These are phyloP conservation scores for Manis pentadactyla DNA, from an alignment of 2,797 vertebrate species.

Conservation along the genomic window DNA sequence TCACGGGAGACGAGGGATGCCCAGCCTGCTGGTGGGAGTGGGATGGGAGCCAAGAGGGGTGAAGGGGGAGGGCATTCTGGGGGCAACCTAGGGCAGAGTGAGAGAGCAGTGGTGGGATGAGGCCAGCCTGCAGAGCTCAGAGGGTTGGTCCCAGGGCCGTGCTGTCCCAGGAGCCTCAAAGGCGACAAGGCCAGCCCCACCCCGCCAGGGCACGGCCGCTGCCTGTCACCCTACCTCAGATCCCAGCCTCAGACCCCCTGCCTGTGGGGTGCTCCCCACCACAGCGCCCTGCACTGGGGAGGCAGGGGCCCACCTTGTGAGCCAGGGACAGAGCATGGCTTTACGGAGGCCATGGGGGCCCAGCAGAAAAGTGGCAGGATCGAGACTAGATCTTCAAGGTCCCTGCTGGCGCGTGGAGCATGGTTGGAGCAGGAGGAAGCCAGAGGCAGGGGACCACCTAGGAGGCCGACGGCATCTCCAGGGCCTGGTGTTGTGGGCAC, in stretches of 20 bases:
- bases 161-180: accelerated
- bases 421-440: accelerated
- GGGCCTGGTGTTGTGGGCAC: accelerated
- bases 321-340: not conserved
- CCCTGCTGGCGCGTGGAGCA: accelerated
- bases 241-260: not conserved
- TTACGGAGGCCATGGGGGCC: accelerated
- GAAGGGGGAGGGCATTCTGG: not conserved
- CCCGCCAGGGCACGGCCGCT: accelerated
- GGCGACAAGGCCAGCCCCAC: accelerated
- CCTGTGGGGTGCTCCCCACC: accelerated
- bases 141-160: accelerated
- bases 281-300: accelerated
- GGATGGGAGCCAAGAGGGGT: not conserved
- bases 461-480: accelerated
- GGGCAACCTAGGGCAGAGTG: not conserved
- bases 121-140: not conserved
- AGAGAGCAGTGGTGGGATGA: accelerated
- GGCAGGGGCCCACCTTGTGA: not conserved
- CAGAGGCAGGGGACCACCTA: accelerated
- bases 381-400: accelerated
- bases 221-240: accelerated
- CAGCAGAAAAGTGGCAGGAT: accelerated
- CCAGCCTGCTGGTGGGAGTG: accelerated
- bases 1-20: accelerated